phyloP scores from a whole-genome alignment of 2,797 vertebrate species.

The Todus mexicanus region DNA sequence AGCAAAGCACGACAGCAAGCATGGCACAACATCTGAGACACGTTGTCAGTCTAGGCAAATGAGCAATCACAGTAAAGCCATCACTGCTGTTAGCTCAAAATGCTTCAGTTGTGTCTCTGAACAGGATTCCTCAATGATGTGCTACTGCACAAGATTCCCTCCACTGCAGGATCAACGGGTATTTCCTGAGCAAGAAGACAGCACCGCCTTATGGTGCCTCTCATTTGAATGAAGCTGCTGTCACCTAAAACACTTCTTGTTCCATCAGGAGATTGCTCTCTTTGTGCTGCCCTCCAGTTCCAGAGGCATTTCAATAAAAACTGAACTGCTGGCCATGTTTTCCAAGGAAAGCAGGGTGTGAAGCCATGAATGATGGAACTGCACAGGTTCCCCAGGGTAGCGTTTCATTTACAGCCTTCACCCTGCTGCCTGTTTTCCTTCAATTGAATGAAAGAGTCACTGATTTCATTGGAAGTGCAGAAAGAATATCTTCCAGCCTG shows the following conservation, averaged over 20 bases:
- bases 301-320: not conserved
- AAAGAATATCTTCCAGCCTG: not conserved
- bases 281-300: not conserved
- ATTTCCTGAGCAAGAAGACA: not conserved
- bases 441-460: not conserved
- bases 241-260: not conserved
- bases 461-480: not conserved
- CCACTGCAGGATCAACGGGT: not conserved
- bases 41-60: not conserved
- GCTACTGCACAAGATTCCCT: not conserved
- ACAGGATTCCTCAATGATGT: not conserved
- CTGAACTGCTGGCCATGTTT: not conserved
- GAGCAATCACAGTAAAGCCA: not conserved
- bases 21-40: rapidly evolving
- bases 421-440: not conserved
- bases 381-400: not conserved
- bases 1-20: not conserved
- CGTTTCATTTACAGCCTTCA: not conserved
- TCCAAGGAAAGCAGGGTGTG: not conserved
- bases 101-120: not conserved
- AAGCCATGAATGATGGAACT: not conserved
- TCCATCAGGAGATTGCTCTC: not conserved
- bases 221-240: not conserved
- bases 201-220: not conserved
- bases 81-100: not conserved